These are phyloP conservation scores for Pherbina coryleti DNA, from an alignment of 2,888 invertebrate species.

Conservation along the genomic window DNA sequence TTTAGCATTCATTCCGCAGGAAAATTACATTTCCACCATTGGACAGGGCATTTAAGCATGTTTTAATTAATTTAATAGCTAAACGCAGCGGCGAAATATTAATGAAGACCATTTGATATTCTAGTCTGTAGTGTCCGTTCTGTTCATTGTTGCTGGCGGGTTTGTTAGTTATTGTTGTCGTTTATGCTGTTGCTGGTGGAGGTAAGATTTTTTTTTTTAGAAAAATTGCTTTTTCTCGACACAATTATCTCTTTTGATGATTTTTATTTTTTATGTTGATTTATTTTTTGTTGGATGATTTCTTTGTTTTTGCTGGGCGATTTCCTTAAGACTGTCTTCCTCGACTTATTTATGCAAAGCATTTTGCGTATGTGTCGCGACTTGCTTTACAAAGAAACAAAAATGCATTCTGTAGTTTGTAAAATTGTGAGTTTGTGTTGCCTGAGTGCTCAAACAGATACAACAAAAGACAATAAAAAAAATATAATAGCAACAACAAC, in stretches of 20 bases:
- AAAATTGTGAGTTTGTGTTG: background rate
- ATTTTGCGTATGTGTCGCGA: conserved; percentile 41
- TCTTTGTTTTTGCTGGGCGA: conserved; percentile 1
- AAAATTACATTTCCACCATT: too few relatives aligned
- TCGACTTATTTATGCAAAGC: conserved; percentile 52
- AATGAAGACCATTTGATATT: conserved; percentile 19
- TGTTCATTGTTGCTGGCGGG: background rate
- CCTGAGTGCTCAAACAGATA: background rate
- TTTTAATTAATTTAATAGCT: too few relatives aligned
- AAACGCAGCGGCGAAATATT: conserved; percentile 13
- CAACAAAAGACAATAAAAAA: background rate
- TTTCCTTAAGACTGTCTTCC: conserved; percentile 48
- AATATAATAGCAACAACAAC: background rate
- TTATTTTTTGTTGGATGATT: too few relatives aligned
- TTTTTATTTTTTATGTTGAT: conserved; percentile 17
- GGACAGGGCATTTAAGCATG: too few relatives aligned
- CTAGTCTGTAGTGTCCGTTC: background rate
- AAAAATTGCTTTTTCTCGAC: conserved; percentile 30
- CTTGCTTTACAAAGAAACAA: conserved; percentile 6
- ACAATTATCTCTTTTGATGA: conserved; percentile 32
- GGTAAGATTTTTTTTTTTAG: background rate
- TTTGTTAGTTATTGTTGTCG: background rate
- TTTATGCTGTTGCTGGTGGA: conserved; percentile 4
- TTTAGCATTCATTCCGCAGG: too few relatives aligned
- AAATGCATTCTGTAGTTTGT: background rate